Base-by-base conservation (phyloP, 2,888 invertebrate species). In the Papilio protenor region DNA sequence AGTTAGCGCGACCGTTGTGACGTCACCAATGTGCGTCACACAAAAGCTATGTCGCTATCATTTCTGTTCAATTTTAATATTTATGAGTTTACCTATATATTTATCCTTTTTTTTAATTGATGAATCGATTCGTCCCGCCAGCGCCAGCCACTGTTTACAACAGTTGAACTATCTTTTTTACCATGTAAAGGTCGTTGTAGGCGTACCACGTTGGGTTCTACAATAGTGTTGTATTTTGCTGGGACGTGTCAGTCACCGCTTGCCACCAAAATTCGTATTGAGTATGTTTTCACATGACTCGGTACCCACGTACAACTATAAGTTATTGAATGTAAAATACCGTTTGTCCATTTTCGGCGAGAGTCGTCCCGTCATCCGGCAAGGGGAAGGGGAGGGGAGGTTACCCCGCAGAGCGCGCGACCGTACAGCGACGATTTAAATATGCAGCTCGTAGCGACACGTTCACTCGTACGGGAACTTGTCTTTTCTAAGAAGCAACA, bases 401-500 rank as follows among this genome's bases (percentile, higher is more conserved):
- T 18, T 1, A 16, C 18, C 6, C n/a, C n/a, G 64, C 12, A 10
- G 64, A 3, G 64, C 3, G 66, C 66, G 61, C 27, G 59, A 27
- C 61, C 5, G 61, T 16, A 16, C 23, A 33, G 33, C 33, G 18
- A 18, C 5, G 16, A 18, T 64, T 64, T 6, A 66, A 66, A n/a
- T 8, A 66, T 66, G 40, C 66, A 40, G 66, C 40, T 23, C 23
- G 27, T 27, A 27, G 27, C 61, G 61, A 66, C n/a, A 18, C 66
- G 11, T 66, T 66, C 66, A 66, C 66, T 66, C 40, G 14, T 66
- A 40, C 18, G 66, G 66, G n/a, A 40, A 64, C 64, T 66, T n/a
- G 40, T 4, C 18, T 66, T 66, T 66, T 66, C 66, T 66, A 40
- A 66, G 66, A 66, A 66, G 12, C 66, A 66, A 66, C 66, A n/a